A percentile compares a stretch with the other conserved stretches of the same genome.
These are phyloP conservation scores for Lasioglossum marginatum DNA, from an alignment of 2,888 invertebrate species.

Conservation along the genomic window DNA sequence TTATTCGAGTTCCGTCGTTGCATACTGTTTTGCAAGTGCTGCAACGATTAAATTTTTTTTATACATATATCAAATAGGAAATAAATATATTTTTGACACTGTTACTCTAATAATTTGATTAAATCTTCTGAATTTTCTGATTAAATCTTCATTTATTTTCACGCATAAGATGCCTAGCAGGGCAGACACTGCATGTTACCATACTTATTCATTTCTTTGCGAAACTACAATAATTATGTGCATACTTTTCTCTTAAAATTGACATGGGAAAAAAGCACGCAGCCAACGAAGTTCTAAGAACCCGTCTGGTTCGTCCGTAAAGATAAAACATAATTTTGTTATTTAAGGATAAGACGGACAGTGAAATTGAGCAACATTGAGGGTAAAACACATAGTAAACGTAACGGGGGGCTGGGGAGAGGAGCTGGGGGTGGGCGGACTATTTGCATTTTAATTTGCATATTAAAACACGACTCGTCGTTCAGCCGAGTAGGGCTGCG, in stretches of 20 bases:
- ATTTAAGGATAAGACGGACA: not conserved
- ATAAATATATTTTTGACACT: too few relatives aligned
- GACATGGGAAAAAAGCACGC: not conserved
- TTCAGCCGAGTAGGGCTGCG: slow-evolving; percentile 75
- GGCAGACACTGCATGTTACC: not conserved
- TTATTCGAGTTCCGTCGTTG: not conserved
- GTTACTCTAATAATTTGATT: too few relatives aligned
- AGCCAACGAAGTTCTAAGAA: not conserved
- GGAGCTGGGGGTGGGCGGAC: slow-evolving; percentile 63
- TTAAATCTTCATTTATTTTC: too few relatives aligned
- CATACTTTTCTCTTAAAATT: not conserved
- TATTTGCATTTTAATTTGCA: slow-evolving; percentile 84
- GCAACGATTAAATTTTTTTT: not conserved
- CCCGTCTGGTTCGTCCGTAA: not conserved
- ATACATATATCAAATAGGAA: too few relatives aligned
- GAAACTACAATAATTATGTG: not conserved
- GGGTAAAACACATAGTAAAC: slow-evolving; percentile 7
- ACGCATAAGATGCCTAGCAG: not conserved
- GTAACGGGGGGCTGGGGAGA: not conserved
- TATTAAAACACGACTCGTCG: slow-evolving; percentile 81
- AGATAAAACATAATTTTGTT: not conserved
- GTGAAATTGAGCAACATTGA: slow-evolving; percentile 19
- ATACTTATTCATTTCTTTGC: not conserved
- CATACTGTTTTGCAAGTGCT: not conserved
- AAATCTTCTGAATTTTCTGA: too few relatives aligned